Evolutionary conservation across 2,113 vertebrate genomes (phyloP), one percentile per base, ranked within the genome.

Genomic region (Calcarius ornatus): DNA sequence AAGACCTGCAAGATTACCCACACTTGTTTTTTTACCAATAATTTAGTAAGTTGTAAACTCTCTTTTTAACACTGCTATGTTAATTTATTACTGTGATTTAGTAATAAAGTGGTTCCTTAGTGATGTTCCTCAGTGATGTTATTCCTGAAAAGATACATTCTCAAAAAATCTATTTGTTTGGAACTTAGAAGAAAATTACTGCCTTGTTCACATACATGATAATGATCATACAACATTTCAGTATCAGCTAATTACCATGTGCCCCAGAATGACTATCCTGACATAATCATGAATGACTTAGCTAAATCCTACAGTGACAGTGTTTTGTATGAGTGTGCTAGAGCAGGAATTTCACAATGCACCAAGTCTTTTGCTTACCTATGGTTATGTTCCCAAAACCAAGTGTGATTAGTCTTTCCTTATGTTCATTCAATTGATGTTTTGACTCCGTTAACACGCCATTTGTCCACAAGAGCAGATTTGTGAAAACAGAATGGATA

Each of bases 401-500:
- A 94, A 99, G 95, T 0, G 97, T 98, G 61, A 98, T 97, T 20
- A 99, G 96, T 53, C 99, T 98, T 80, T 98, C 99, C 78, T 98
- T 98, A 60, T 99, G 99, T 83, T 99, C 98, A 33, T 98, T 99
- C 76, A 99, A 94, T 45, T 99, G 99, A 93, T 99, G 99, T 89
- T 99, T 99, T 6, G 99, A 98, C 92, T 99, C 99, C 4, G 99
- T 98, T 97, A 99, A 97, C 81, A 99, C 98, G 0, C 99, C 98
- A 37, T 98, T 99, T 97, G 98, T 98, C 99, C 99, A 99, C 85
- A 99, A 96, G 25, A 99, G 98, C 51, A 99, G 97, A 97, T 99
- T 99, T 70, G 99, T 99, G 95, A 99, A 99, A 85, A 99, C 99
- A 0, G 99, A 99, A 66, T 99, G 99, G 94, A 99, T 99, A 81